These are phyloP conservation scores for Austrofundulus limnaeus DNA, from an alignment of 2,113 vertebrate genomes.

Conservation along the genomic window DNA sequence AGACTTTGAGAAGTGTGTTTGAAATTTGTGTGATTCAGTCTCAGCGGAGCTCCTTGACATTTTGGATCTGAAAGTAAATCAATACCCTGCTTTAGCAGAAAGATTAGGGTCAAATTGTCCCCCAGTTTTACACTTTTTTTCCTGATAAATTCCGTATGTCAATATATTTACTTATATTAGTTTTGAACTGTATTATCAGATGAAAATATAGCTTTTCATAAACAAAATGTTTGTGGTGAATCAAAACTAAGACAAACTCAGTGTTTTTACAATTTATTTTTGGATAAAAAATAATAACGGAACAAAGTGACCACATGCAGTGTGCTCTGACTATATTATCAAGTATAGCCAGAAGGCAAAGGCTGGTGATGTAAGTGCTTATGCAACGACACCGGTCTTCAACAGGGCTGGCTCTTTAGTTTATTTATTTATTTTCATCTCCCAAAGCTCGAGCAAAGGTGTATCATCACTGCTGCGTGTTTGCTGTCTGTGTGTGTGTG, in stretches of 20 bases:
- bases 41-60: background rate
- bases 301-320: conserved; percentile 21
- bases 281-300: conserved; percentile 19
- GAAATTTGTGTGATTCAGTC: background rate
- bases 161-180: too few relatives aligned
- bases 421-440: background rate
- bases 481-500: background rate
- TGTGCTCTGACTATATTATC: conserved; percentile 42
- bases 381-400: conserved; percentile 61
- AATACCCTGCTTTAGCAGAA: background rate
- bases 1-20: background rate
- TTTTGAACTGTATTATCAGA: too few relatives aligned
- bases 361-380: conserved; percentile 73
- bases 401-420: background rate
- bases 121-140: too few relatives aligned
- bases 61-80: background rate
- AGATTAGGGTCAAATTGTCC: background rate
- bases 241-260: background rate
- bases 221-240: background rate
- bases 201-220: background rate
- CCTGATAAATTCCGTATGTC: too few relatives aligned
- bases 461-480: background rate
- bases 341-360: conserved; percentile 43
- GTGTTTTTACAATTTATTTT: conserved; percentile 26
- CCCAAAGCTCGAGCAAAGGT: background rate